Evolutionary conservation across 2,888 invertebrate species (phyloP).

Genomic region (Tiliacea aurago): DNA sequence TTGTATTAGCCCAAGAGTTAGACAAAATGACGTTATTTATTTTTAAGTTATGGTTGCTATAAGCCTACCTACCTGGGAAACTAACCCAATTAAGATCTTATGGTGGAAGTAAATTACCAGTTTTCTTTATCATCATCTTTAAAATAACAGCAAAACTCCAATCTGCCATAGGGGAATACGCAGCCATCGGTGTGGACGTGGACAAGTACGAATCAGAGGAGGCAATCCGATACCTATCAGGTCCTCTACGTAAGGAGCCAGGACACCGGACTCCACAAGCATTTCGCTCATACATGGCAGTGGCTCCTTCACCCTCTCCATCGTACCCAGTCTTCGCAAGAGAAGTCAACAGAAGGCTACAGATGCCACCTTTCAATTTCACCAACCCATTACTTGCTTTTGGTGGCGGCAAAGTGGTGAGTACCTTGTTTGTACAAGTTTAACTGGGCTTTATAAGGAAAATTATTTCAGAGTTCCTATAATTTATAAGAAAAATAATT

Average conservation of each 20-base stretch:
- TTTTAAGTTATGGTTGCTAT: neutral
- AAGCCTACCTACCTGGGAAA: neutral
- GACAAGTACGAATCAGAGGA: constrained; percentile 95
- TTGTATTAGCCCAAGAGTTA: neutral
- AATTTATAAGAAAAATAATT: neutral
- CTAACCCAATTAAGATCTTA: neutral
- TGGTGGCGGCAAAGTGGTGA: constrained; percentile 94
- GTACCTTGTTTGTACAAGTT: constrained; percentile 54
- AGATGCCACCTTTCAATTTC: constrained; percentile 96
- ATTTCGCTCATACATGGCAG: constrained; percentile 95
- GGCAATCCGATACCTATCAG: constrained; percentile 95
- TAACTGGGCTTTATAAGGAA: neutral
- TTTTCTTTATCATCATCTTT: neutral
- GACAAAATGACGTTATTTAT: neutral
- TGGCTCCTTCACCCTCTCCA: constrained; percentile 94
- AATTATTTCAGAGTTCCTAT: neutral
- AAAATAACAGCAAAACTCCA: no score
- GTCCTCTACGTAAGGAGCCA: constrained; percentile 92
- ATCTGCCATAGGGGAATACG: constrained; percentile 94
- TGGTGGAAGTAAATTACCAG: neutral
- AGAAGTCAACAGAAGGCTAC: constrained; percentile 95
- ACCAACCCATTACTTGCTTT: constrained; percentile 94
- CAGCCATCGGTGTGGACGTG: constrained; percentile 97
- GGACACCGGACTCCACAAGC: constrained; percentile 92
- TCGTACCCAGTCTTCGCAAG: constrained; percentile 94